Base-by-base conservation (phyloP, 2,113 vertebrate genomes). In the Calyptomena viridis region DNA sequence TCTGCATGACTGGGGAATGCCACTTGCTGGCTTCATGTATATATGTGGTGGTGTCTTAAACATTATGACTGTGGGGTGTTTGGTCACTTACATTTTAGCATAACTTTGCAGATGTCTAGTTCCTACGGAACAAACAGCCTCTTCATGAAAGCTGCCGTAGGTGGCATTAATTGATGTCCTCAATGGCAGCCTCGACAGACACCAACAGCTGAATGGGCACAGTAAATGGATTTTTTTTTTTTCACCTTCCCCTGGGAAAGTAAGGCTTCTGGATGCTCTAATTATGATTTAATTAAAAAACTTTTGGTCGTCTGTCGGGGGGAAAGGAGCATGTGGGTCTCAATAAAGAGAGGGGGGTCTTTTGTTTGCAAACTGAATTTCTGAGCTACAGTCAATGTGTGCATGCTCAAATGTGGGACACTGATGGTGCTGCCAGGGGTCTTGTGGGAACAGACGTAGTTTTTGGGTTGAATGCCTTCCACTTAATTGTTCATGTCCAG, bases 251-350 rank as follows among this genome's bases (percentile, higher is more conserved):
- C 39, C 35, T 42, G 9, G 33, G 68, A 92, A 76, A 87, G 76
- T 86, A 79, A 59, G 84, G 84, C 69, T 93, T 78, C 39, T 94
- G 49, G 63, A 59, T 76, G 77, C 79, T 94, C 60, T 96, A 95
- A 96, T 93, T 94, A 84, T 83, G 56, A 74, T 92, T 83, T 93
- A 93, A 95, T 95, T 94, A 67, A 86, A 83, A 69, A 86, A 50
- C 4, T 55, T 94, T 28, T 28, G 35, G 71, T 90, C 68, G 93
- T n/a, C 68, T 92, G 81, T 84, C 75, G 63, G 31, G 63, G 20
- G 37, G 35, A 79, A 84, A 78, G 25, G 56, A 90, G 22, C 82
- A 75, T 7, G 2, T 74, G 68, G 13, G 17, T 82, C 66, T 88
- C 11, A 3, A 39, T 44, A 73, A 86, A 77, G 60, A 95, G 66